Base-by-base conservation (phyloP, 2,797 vertebrate species). In the Notoglanidium macrostoma region DNA sequence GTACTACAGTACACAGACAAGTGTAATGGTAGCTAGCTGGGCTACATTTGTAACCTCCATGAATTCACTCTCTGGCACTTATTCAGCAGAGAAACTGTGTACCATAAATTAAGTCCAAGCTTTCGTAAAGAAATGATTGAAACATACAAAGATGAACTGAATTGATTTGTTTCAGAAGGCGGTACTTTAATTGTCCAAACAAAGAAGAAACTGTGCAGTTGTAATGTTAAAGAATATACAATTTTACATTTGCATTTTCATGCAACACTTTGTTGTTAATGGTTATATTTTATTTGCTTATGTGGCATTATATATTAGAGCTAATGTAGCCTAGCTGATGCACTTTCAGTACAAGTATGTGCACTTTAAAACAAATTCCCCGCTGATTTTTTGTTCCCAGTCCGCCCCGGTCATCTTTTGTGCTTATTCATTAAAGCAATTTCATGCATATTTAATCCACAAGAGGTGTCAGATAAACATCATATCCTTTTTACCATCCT, bases 381-480 rank as follows among this genome's bases (percentile, higher is more conserved):
- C 12, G 32, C 40, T 46, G 3, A 70, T 80, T 80, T 86, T 40
- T 84, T 35, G 77, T 88, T 85, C 86, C 49, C 88, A 79, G 87
- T 74, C 77, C 74, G 68, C 74, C 61, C 81, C 29, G 67, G 88
- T 74, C 77, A 40, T 87, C 72, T 89, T 84, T 44, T 73, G 76
- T 19, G 55, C 11, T n/a, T 40, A 26, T 80, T 23, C 77, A 59
- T 21, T 40, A 0, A 26, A 78, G 29, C 29, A 55, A 55, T 46
- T 57, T 78, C 77, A 80, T 14, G 32, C 77, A 59, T 8, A 40
- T 87, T 89, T 68, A 84, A 85, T 87, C 49, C 87, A 81, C 83
- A 73, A 85, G 85, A 83, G 85, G 61, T 8, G 49, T 88, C 85
- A 85, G 68, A 74, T 68, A 51, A 54, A 74, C 59, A 61, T 86